Evolutionary conservation across 2,113 vertebrate species (phyloP), one percentile per base, ranked within the genome.

Genomic region (Eptatretus burgeri): DNA sequence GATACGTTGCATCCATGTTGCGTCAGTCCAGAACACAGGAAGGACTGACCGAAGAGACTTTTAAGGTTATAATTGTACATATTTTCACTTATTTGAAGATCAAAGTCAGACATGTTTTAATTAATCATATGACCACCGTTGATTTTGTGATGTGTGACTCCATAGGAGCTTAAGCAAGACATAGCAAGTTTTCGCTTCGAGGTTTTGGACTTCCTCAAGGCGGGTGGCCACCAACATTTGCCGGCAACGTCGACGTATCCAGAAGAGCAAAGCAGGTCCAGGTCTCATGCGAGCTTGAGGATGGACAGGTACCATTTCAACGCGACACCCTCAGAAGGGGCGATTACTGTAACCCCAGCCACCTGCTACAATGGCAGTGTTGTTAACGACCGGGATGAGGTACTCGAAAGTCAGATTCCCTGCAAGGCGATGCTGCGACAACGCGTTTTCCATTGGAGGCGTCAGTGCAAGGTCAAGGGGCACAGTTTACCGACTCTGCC

Each of bases 161-260:
- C 72, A 60, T 69, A 98, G 91, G 91, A 98, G 69, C 75, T 98
- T 63, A 95, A 98, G 69, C 91, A 95, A 71, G 87, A 98, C 70
- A 98, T 98, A 71, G 95, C 89, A 65, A 98, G 91, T 67, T 98
- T 98, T 72, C 85, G 91, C 66, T 98, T 84, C 70, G 89, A 98
- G 74, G 84, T 98, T 14, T 71, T 95, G 67, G 86, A 85, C 64
- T 77, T 98, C 70, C 77, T 94, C 56, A 60, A 60, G 56, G 13
- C n/a, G 56, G 56, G 56, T n/a, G n/a, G 10, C 56, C 56, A 20
- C n/a, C n/a, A 60, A 20, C 56, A 20, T 20, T 60, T 20, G 56
- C 56, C 56, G 56, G 20, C 11, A 10, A 20, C 12, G 56, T n/a
- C 11, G 56, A 60, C 56, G 56, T 12, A n/a, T 9, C 12, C 56